Conservation (phyloP, 2,797 vertebrate genomes). For the Cercopithecus hamlyni region DNA sequence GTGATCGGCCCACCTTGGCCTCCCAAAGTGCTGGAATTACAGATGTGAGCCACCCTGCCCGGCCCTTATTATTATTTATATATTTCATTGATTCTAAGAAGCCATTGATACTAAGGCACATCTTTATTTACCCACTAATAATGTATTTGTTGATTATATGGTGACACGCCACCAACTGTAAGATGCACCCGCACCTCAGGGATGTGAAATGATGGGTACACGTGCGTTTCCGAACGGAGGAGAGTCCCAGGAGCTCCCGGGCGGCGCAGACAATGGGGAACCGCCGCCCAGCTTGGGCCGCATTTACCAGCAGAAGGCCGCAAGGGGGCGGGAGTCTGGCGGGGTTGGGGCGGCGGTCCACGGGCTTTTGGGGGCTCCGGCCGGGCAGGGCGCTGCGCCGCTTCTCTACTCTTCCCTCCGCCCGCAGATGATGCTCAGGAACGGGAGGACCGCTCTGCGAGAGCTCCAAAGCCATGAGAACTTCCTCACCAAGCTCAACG, state of each 20-base stretch:
- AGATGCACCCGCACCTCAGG: neutral
- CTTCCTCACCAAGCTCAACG: conserved; percentile 70
- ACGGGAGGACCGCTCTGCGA: conserved; percentile 64
- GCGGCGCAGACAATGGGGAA: conserved; percentile 14
- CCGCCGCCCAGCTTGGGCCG: neutral
- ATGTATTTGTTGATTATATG: neutral
- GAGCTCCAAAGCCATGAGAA: conserved; percentile 72
- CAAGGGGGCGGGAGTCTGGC: neutral
- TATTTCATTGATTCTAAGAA: conserved; percentile 23
- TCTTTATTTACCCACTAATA: neutral
- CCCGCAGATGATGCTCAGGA: conserved; percentile 72
- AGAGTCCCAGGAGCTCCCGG: neutral
- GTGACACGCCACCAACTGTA: neutral
- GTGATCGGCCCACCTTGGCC: neutral
- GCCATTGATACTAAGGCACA: neutral
- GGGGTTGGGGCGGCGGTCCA: neutral
- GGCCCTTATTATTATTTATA: neutral
- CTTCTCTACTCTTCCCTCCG: neutral
- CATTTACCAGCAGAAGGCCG: neutral
- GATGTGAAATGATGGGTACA: neutral
- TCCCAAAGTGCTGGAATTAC: neutral
- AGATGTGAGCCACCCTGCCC: neutral
- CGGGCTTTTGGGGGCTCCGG: rapidly evolving
- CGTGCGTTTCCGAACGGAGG: neutral
- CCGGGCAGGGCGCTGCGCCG: rapidly evolving